Conservation (phyloP, 2,888 invertebrate genomes). For the Agrochola lota region DNA sequence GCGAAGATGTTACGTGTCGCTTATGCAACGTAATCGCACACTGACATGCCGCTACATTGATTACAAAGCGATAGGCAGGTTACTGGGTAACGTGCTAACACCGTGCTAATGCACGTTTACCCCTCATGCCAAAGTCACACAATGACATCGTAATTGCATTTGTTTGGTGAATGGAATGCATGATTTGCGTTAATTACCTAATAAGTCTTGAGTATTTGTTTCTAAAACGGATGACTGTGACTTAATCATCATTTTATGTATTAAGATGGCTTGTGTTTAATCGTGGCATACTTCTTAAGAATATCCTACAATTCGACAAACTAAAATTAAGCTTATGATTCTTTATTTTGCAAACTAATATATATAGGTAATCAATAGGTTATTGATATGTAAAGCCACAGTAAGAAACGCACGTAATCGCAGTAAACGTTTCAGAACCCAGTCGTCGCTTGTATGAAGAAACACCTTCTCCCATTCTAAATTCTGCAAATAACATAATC, state of each 20-base stretch:
- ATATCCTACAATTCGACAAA: background rate
- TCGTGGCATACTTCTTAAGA: slow-evolving; percentile 22
- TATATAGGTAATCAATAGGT: background rate
- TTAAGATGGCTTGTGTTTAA: slow-evolving; percentile 31
- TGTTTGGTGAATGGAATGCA: slow-evolving; percentile 52
- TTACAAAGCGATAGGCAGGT: slow-evolving; percentile 71
- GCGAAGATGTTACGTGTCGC: slow-evolving; percentile 70
- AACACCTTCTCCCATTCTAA: slow-evolving; percentile 43
- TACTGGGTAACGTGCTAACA: slow-evolving; percentile 73
- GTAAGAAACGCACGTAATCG: background rate
- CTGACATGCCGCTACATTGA: slow-evolving; percentile 64
- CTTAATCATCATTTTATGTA: slow-evolving; percentile 33
- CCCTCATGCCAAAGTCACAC: slow-evolving; percentile 53
- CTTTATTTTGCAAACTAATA: background rate
- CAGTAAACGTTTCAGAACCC: slow-evolving; percentile 23
- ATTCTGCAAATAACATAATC: slow-evolving; percentile 64
- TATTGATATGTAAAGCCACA: slow-evolving; percentile 3
- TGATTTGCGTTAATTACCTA: slow-evolving; percentile 38
- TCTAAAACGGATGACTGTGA: slow-evolving; percentile 12
- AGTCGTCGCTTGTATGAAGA: slow-evolving; percentile 10
- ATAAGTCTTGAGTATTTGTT: slow-evolving; percentile 37
- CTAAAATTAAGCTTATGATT: background rate
- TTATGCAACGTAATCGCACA: slow-evolving; percentile 65
- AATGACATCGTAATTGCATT: slow-evolving; percentile 59
- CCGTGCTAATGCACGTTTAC: slow-evolving; percentile 55